phyloP scores from a whole-genome alignment of 2,113 vertebrate genomes.

The Xiphias gladius region DNA sequence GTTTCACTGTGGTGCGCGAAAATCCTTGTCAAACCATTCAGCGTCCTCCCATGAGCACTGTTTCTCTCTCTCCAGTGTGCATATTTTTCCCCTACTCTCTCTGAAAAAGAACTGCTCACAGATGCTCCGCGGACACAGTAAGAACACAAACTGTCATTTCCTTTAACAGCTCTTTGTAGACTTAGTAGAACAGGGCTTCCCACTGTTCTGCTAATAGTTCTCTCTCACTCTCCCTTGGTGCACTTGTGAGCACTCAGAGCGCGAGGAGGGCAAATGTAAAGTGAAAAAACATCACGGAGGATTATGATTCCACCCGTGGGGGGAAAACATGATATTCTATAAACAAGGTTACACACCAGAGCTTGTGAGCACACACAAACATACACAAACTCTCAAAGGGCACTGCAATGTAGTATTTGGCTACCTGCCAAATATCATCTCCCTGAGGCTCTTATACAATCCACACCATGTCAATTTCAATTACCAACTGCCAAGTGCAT shows the following conservation, averaged over 20 bases:
- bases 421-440: constrained; percentile 55
- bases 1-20: constrained; percentile 71
- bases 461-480: constrained; percentile 69
- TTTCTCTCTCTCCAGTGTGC: constrained; percentile 46
- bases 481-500: constrained; percentile 60
- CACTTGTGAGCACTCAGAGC: constrained; percentile 31
- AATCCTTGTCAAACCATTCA: constrained; percentile 76
- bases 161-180: constrained; percentile 66
- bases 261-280: constrained; percentile 62
- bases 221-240: constrained; percentile 33
- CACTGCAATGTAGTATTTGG: constrained; percentile 64
- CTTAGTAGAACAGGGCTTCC: constrained; percentile 52
- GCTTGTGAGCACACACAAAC: constrained; percentile 48
- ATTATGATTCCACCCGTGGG: constrained; percentile 49
- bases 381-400: constrained; percentile 67
- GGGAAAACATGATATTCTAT: constrained; percentile 57
- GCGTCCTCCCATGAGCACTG: constrained; percentile 70
- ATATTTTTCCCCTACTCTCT: constrained; percentile 42
- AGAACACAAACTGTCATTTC: constrained; percentile 77
- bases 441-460: constrained; percentile 68
- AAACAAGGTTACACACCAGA: constrained; percentile 59
- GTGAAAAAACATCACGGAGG: constrained; percentile 50
- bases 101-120: constrained; percentile 71
- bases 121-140: constrained; percentile 67
- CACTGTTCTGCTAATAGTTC: constrained; percentile 56